These are phyloP conservation scores for Tenthredo amoena DNA, from an alignment of 2,888 invertebrate genomes.

Conservation along the genomic window DNA sequence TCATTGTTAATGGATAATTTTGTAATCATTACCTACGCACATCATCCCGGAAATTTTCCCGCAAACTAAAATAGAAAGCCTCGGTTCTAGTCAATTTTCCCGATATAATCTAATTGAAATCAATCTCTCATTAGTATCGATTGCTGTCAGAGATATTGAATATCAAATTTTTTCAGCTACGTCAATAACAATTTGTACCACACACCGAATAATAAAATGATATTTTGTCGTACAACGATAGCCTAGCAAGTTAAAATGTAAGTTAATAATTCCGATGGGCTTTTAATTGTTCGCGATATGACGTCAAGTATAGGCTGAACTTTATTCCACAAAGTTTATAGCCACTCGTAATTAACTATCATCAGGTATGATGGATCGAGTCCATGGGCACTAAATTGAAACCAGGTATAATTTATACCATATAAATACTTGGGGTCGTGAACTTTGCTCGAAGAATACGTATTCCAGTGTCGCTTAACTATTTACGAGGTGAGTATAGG, in stretches of 20 bases:
- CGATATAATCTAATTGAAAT: neutral
- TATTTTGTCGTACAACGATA: neutral
- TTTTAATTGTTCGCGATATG: neutral
- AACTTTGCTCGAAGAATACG: neutral
- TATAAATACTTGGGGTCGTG: slow-evolving; percentile 21
- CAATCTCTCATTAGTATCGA: neutral
- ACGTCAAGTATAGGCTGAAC: neutral
- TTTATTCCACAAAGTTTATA: neutral
- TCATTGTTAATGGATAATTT: slow-evolving; percentile 33
- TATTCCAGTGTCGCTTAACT: neutral
- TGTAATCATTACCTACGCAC: slow-evolving; percentile 20
- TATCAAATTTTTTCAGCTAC: neutral
- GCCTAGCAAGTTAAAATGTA: neutral
- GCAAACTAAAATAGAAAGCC: neutral
- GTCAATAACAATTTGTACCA: neutral
- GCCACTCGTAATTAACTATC: slow-evolving; percentile 14
- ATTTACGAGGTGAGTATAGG: neutral
- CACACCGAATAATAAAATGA: neutral
- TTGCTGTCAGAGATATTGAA: neutral
- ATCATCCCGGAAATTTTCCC: neutral
- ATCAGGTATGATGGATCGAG: slow-evolving; percentile 30
- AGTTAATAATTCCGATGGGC: neutral
- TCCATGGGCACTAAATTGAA: slow-evolving; percentile 3
- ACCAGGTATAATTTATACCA: slow-evolving; percentile 9
- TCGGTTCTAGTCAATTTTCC: neutral